Evolutionary conservation across 2,888 invertebrate species (phyloP).

Genomic region (Julus scanicus): DNA sequence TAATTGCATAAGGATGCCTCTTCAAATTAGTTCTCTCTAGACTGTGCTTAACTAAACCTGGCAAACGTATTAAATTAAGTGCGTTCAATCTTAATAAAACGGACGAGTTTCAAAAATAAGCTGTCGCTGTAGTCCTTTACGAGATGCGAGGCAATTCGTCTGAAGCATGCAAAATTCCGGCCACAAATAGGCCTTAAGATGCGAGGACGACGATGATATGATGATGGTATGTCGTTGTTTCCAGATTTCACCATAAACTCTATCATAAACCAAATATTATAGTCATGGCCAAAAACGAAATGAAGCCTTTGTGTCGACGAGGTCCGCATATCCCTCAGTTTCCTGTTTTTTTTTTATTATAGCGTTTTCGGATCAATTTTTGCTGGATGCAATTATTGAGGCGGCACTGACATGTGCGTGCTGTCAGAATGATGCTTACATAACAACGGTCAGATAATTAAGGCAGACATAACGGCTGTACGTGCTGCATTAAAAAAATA

Average conservation of each 20-base stretch:
- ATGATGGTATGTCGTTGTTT: not conserved
- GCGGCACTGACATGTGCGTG: not conserved
- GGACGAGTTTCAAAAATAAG: constrained; percentile 23
- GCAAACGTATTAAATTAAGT: constrained; percentile 30
- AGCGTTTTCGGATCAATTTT: not conserved
- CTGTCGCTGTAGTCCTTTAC: not conserved
- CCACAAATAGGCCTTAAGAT: not conserved
- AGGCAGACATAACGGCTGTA: not conserved
- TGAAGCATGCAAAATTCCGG: not conserved
- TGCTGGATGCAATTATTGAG: not conserved
- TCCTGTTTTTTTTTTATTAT: not conserved
- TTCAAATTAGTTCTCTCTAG: not conserved
- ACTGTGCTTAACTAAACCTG: not conserved
- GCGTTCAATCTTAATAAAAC: constrained; percentile 29
- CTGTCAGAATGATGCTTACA: not conserved
- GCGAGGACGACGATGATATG: not conserved
- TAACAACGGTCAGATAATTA: not conserved
- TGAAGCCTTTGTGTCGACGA: not conserved
- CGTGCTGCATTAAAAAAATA: too few relatives aligned
- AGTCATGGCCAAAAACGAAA: constrained; percentile 13
- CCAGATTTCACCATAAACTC: constrained; percentile 16
- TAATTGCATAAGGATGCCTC: not conserved
- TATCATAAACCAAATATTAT: constrained; percentile 13
- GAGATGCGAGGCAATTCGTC: not conserved
- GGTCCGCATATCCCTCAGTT: not conserved